These are phyloP conservation scores for Butorides virescens DNA, from an alignment of 2,113 vertebrate genomes.

Conservation along the genomic window DNA sequence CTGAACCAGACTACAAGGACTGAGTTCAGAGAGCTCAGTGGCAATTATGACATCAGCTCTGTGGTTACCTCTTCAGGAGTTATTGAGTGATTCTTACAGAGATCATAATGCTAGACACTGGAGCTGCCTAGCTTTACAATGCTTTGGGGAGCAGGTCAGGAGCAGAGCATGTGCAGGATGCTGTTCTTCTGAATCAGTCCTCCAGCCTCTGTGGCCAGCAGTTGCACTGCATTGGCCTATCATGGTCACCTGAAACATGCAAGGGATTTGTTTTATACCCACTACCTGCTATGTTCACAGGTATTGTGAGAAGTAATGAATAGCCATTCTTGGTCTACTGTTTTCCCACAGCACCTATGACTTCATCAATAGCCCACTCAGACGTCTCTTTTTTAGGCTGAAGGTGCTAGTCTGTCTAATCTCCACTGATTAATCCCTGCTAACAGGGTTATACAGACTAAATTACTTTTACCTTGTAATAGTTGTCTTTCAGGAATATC, in stretches of 20 bases:
- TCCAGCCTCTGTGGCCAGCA: neutral
- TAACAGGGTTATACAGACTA: neutral
- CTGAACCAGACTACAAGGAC: neutral
- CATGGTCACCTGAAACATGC: neutral
- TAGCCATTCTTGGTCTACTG: neutral
- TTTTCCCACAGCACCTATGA: neutral
- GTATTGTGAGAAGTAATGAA: neutral
- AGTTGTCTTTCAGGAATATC: neutral
- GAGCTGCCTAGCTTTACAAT: accelerated
- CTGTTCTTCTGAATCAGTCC: neutral
- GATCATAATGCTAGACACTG: neutral
- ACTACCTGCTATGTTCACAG: neutral
- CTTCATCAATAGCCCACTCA: neutral
- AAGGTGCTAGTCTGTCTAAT: neutral
- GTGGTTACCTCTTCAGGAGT: neutral
- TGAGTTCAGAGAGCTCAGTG: neutral
- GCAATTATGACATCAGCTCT: neutral
- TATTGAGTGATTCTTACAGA: neutral
- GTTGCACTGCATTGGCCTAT: neutral
- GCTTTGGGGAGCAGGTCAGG: accelerated
- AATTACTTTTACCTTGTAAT: neutral
- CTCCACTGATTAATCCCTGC: neutral
- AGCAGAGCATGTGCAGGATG: neutral
- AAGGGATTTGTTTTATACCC: neutral
- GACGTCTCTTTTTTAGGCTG: neutral